A percentile compares a stretch with the other conserved stretches of the same genome.
phyloP scores from a whole-genome alignment of 2,888 invertebrate genomes.

The Eupsilia transversa region DNA sequence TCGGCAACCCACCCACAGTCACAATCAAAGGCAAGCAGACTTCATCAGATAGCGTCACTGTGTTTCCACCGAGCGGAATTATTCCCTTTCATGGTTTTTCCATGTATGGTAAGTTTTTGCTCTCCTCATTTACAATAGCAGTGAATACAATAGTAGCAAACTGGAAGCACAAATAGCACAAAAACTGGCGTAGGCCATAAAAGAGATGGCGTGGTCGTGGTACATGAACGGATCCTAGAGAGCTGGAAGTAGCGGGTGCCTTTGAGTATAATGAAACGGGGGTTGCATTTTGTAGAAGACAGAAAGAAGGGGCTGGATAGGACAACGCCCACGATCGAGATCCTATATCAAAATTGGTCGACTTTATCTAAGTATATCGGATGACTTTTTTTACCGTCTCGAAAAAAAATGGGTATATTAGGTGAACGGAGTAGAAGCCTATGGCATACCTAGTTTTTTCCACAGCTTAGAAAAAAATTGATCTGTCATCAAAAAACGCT shows the following conservation, averaged over 20 bases:
- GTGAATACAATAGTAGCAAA: neutral
- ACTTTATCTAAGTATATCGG: neutral
- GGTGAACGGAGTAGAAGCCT: too few species aligned
- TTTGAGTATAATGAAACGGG: neutral
- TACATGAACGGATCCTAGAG: neutral
- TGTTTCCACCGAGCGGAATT: slow-evolving; percentile 98
- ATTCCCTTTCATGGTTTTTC: slow-evolving; percentile 99
- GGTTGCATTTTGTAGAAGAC: neutral
- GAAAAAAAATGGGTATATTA: too few species aligned
- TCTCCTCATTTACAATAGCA: neutral
- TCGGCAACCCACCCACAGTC: slow-evolving; percentile 93
- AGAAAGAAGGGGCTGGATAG: neutral
- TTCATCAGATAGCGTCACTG: slow-evolving; percentile 92
- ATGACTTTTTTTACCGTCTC: too few species aligned
- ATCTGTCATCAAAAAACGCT: too few species aligned
- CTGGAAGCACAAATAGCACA: neutral
- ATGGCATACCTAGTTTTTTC: too few species aligned
- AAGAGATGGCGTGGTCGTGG: neutral
- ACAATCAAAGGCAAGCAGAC: slow-evolving; percentile 93
- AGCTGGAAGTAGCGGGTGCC: neutral
- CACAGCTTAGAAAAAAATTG: too few species aligned
- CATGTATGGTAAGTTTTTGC: slow-evolving; percentile 95
- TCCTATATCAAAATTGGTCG: neutral
- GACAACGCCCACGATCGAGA: neutral
- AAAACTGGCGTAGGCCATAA: neutral